Conservation (phyloP, 2,888 invertebrate species). For the Drosophila affinis region DNA sequence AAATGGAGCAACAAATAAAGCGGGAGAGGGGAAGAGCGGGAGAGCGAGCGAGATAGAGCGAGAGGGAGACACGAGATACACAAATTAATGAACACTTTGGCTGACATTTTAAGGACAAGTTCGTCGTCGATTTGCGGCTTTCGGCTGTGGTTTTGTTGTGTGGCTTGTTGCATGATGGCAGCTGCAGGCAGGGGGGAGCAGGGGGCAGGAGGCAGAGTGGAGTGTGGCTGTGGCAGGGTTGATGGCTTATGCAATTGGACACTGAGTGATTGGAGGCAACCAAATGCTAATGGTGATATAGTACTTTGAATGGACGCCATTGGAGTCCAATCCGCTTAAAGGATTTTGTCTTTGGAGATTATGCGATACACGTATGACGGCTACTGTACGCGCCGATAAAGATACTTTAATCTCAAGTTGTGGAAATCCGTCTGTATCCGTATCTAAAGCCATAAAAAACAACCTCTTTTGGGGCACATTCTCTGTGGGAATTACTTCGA, state of each 20-base stretch:
- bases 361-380: not conserved
- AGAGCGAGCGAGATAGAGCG: not conserved
- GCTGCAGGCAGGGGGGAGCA: not conserved
- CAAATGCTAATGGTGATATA: conserved; percentile 39
- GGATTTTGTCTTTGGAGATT: conserved; percentile 27
- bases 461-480: no score
- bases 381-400: conserved; percentile 5
- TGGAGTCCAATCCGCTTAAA: conserved; percentile 14
- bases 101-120: conserved; percentile 80
- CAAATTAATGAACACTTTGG: conserved; percentile 79
- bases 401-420: conserved; percentile 8
- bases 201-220: conserved; percentile 9
- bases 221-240: conserved; percentile 34
- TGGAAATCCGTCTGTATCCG: conserved; percentile 9
- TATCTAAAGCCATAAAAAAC: not conserved
- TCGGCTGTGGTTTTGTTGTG: conserved; percentile 40
- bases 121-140: conserved; percentile 60
- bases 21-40: conserved; percentile 14
- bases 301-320: no score
- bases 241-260: conserved; percentile 58
- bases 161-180: conserved; percentile 2
- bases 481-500: no score
- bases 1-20: conserved; percentile 46
- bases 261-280: conserved; percentile 62
- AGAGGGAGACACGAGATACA: conserved; percentile 54